These are phyloP conservation scores for Mormyrus lacerda DNA, from an alignment of 2,113 vertebrate genomes.

Conservation along the genomic window DNA sequence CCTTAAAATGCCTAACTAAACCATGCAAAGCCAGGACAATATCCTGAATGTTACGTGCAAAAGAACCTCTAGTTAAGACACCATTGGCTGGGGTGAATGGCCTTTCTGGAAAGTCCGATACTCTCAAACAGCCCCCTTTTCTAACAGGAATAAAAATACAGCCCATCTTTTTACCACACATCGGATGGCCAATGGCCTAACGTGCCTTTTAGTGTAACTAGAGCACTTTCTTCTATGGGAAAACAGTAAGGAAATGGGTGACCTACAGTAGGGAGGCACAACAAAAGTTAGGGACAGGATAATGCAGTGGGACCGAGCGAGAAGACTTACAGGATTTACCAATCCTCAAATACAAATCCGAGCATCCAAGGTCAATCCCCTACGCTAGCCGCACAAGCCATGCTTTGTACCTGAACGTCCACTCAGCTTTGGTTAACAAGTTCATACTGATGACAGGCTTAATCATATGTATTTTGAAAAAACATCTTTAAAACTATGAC, in stretches of 20 bases:
- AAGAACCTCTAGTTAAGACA: background rate
- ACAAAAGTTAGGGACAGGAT: background rate
- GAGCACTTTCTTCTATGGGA: background rate
- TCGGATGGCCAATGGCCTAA: background rate
- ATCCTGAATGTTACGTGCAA: background rate
- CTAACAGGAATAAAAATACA: background rate
- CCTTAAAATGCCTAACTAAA: background rate
- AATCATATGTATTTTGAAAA: background rate
- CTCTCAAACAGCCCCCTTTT: background rate
- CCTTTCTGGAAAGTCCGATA: background rate
- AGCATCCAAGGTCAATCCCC: constrained; percentile 40
- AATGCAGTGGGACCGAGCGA: background rate
- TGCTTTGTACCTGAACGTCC: constrained; percentile 25
- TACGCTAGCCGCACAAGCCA: constrained; percentile 27
- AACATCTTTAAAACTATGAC: background rate
- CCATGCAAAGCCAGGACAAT: background rate
- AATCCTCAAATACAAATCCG: constrained; percentile 54
- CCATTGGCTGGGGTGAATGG: background rate
- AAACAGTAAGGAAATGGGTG: background rate
- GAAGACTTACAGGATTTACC: constrained; percentile 45
- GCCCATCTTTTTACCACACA: background rate
- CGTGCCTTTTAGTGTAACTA: background rate
- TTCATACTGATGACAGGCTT: background rate
- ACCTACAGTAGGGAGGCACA: background rate
- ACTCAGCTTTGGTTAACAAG: background rate